phyloP scores from a whole-genome alignment of 2,888 invertebrate species.

The Lasioglossum lativentre region DNA sequence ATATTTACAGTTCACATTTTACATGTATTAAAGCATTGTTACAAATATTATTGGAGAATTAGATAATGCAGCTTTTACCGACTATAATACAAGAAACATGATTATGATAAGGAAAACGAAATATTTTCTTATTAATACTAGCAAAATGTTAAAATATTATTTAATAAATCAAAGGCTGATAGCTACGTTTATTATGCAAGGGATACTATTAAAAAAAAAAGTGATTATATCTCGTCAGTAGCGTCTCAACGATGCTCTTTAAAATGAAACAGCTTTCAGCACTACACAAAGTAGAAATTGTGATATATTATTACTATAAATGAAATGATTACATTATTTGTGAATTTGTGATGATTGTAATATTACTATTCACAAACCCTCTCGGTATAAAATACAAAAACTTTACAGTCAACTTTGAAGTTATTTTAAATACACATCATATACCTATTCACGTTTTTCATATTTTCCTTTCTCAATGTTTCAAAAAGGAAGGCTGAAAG shows the following conservation, averaged over 20 bases:
- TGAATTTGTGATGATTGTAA: conserved; percentile 69
- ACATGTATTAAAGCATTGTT: conserved; percentile 47
- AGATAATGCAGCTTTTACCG: conserved; percentile 33
- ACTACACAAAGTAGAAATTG: conserved; percentile 71
- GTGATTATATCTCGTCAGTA: conserved; percentile 46
- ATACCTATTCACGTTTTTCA: conserved; percentile 13
- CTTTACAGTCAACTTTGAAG: conserved; percentile 43
- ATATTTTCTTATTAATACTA: conserved; percentile 67
- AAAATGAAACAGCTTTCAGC: conserved; percentile 62
- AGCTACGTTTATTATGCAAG: conserved; percentile 44
- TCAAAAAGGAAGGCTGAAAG: neutral
- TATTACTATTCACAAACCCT: conserved; percentile 61
- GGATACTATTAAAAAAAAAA: conserved; percentile 48
- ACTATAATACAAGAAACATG: conserved; percentile 34
- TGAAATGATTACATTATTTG: conserved; percentile 68
- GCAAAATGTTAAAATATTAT: conserved; percentile 57
- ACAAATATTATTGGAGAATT: conserved; percentile 16
- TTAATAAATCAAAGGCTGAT: conserved; percentile 69
- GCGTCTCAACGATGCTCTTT: conserved; percentile 52
- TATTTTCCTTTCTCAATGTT: conserved; percentile 8
- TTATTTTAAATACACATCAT: conserved; percentile 23
- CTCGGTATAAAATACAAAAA: conserved; percentile 66
- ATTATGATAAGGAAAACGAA: conserved; percentile 52
- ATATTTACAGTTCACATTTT: conserved; percentile 27
- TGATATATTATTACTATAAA: conserved; percentile 62